A percentile compares a stretch with the other conserved stretches of the same genome.
Evolutionary conservation across 1,140 invertebrate species (phyloP).

Genomic region (Tenebrio molitor): DNA sequence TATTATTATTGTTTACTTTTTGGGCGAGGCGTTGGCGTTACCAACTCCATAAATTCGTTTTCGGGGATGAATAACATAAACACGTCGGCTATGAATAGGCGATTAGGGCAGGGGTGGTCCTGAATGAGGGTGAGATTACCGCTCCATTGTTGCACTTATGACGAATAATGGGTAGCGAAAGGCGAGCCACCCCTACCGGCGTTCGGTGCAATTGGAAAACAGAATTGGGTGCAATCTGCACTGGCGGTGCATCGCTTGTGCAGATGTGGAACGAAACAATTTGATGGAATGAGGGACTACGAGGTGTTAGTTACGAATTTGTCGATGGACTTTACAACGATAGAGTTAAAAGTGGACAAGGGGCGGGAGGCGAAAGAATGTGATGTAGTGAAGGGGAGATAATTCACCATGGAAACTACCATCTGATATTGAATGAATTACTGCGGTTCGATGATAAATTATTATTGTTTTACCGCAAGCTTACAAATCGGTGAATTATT

Average conservation of each 20-base stretch:
- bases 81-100: background rate
- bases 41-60: background rate
- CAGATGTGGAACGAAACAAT: too few relatives aligned
- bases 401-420: slow-evolving; percentile 8
- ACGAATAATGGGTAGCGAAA: background rate
- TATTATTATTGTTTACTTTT: too few relatives aligned
- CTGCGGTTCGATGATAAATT: slow-evolving; percentile 29
- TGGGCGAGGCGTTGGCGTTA: too few relatives aligned
- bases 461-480: slow-evolving; percentile 31
- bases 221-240: too few relatives aligned
- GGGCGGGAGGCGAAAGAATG: background rate
- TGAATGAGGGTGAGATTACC: background rate
- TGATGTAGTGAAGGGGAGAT: slow-evolving; percentile 22
- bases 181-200: background rate
- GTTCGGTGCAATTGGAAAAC: too few relatives aligned
- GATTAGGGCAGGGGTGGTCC: background rate
- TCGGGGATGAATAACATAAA: background rate
- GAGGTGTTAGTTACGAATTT: too few relatives aligned
- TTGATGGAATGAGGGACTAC: too few relatives aligned
- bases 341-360: too few relatives aligned
- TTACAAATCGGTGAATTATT: slow-evolving; percentile 20
- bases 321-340: background rate
- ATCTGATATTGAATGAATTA: slow-evolving; percentile 28
- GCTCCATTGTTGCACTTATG: background rate
- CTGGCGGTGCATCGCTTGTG: too few relatives aligned